These are phyloP conservation scores for Bovichtus variegatus DNA, from an alignment of 2,797 vertebrate genomes.

Conservation along the genomic window DNA sequence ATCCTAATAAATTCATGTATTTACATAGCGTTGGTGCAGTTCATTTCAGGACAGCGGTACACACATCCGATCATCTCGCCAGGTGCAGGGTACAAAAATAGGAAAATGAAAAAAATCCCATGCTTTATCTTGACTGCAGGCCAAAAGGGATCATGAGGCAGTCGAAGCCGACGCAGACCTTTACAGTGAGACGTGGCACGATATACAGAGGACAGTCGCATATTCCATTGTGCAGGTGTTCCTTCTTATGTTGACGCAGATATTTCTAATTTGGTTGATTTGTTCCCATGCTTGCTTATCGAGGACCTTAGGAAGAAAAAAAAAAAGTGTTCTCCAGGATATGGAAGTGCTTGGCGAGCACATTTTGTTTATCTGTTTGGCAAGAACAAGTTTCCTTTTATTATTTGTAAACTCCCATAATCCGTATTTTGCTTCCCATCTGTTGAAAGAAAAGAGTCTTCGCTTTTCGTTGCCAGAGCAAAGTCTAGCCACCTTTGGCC, in stretches of 20 bases:
- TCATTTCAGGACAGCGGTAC: slow-evolving; percentile 37
- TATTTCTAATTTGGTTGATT: slow-evolving; percentile 53
- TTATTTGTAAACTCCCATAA: slow-evolving; percentile 48
- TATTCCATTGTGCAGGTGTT: slow-evolving; percentile 66
- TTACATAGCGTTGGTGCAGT: slow-evolving; percentile 44
- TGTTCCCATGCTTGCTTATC: slow-evolving; percentile 62
- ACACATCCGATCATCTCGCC: slow-evolving; percentile 51
- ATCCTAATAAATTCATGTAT: slow-evolving; percentile 66
- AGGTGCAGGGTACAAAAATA: slow-evolving; percentile 77
- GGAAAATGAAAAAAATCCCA: slow-evolving; percentile 65
- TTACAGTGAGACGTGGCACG: slow-evolving; percentile 38
- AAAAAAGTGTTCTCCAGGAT: slow-evolving; percentile 47
- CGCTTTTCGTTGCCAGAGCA: background rate
- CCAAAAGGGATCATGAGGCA: slow-evolving; percentile 54
- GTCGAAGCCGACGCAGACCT: slow-evolving; percentile 56
- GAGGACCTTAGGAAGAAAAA: slow-evolving; percentile 52
- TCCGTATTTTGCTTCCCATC: slow-evolving; percentile 43
- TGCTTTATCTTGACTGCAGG: slow-evolving; percentile 56
- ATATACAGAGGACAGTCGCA: slow-evolving; percentile 58
- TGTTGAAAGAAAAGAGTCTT: slow-evolving; percentile 30
- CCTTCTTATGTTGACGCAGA: slow-evolving; percentile 53
- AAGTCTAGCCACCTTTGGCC: slow-evolving; percentile 84
- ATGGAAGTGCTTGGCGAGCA: slow-evolving; percentile 40
- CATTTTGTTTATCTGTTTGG: slow-evolving; percentile 49
- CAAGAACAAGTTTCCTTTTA: slow-evolving; percentile 43